Evolutionary conservation across 2,797 vertebrate species (phyloP).

Genomic region (Gadopsis marmoratus): DNA sequence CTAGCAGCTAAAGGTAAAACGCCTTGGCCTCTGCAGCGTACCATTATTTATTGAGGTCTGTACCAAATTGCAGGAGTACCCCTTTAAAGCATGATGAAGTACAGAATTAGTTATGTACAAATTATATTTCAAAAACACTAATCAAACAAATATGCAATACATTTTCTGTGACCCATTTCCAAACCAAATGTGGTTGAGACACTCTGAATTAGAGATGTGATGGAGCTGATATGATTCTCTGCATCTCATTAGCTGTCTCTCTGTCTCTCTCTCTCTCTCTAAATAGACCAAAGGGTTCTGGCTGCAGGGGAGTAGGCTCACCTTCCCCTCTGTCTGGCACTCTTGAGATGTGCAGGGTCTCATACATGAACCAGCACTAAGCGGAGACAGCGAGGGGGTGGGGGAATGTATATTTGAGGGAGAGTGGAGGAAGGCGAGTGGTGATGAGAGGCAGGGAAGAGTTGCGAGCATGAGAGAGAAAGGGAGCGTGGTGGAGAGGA

Average conservation of each 20-base stretch:
- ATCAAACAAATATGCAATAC: constrained; percentile 19
- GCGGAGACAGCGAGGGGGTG: constrained; percentile 14
- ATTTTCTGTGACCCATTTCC: constrained; percentile 17
- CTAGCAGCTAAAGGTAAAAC: not conserved
- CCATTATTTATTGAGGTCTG: not conserved
- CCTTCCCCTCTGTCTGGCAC: constrained; percentile 40
- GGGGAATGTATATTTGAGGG: constrained; percentile 23
- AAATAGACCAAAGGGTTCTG: constrained; percentile 25
- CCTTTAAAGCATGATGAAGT: not conserved
- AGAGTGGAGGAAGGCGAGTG: constrained; percentile 11
- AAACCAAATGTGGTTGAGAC: constrained; percentile 3
- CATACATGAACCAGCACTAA: constrained; percentile 26
- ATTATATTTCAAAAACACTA: not conserved
- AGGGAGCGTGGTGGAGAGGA: not conserved
- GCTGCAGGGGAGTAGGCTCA: constrained; percentile 26
- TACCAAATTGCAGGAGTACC: not conserved
- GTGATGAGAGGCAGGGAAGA: constrained; percentile 4
- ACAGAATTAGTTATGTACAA: not conserved
- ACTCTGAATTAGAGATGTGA: constrained; percentile 18
- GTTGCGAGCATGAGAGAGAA: not conserved
- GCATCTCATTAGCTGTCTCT: constrained; percentile 21
- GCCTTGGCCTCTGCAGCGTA: not conserved
- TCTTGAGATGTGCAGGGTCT: constrained; percentile 38
- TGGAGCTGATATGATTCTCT: not conserved
- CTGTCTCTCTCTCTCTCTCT: not conserved